phyloP scores from a whole-genome alignment of 2,888 invertebrate genomes.

The Dermolepida albohirtum region DNA sequence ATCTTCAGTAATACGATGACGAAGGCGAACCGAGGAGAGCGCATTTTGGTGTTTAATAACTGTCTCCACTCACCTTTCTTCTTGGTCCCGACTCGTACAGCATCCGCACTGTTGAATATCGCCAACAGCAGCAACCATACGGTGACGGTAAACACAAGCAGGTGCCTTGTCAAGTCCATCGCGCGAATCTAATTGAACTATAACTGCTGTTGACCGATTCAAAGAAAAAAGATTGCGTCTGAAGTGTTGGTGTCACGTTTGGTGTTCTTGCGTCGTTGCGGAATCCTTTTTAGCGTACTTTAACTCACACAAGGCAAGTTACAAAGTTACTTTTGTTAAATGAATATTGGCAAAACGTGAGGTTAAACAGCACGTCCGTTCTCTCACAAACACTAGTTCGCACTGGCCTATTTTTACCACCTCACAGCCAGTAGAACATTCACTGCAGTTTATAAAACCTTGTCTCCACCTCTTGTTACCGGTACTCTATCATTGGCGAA shows the following conservation, averaged over 20 bases:
- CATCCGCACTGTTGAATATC: constrained; percentile 49
- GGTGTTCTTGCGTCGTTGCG: not conserved
- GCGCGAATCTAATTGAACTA: constrained; percentile 14
- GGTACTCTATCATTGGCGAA: constrained; percentile 47
- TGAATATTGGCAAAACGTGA: constrained; percentile 4
- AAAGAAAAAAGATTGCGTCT: not conserved
- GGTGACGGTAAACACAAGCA: constrained; percentile 39
- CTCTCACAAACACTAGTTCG: constrained; percentile 56
- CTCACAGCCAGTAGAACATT: constrained; percentile 72
- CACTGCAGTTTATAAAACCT: constrained; percentile 75
- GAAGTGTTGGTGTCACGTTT: constrained; percentile 3
- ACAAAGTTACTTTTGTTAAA: too few species aligned
- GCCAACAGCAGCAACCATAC: constrained; percentile 41
- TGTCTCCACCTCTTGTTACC: constrained; percentile 66
- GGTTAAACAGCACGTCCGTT: constrained; percentile 48
- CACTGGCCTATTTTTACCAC: constrained; percentile 73
- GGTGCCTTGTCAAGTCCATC: constrained; percentile 33
- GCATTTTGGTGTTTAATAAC: not conserved
- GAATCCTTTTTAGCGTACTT: too few species aligned
- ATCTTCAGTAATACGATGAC: constrained; percentile 26
- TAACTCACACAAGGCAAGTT: too few species aligned
- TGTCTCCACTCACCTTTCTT: constrained; percentile 55
- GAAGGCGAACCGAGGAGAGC: not conserved
- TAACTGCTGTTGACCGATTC: not conserved
- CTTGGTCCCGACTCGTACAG: constrained; percentile 52